These are phyloP conservation scores for Nymphalis c-album DNA, from an alignment of 2,888 invertebrate genomes.

Conservation along the genomic window DNA sequence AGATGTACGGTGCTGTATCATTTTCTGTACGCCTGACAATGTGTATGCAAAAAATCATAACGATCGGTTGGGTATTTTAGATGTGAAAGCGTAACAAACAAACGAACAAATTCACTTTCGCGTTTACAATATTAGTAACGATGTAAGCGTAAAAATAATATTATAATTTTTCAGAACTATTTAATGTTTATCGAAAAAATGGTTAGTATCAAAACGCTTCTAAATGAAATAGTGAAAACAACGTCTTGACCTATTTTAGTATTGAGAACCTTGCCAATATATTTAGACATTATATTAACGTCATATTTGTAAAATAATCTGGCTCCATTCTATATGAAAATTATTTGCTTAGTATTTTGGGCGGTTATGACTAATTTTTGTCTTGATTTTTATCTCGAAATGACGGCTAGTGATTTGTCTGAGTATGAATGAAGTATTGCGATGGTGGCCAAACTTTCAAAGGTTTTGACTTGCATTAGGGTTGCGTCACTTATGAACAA, in stretches of 20 bases:
- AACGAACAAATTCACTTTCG: too few species aligned
- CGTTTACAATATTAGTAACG: too few species aligned
- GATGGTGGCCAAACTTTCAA: constrained; percentile 58
- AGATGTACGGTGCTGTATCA: too few species aligned
- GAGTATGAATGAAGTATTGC: constrained; percentile 63
- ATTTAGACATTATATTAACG: constrained; percentile 11
- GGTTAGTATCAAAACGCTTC: too few species aligned
- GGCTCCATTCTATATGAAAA: not conserved
- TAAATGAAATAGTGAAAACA: constrained; percentile 13
- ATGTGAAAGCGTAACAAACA: too few species aligned
- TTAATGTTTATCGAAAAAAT: too few species aligned
- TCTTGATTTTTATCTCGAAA: constrained; percentile 51
- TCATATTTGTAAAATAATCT: not conserved
- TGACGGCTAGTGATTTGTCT: constrained; percentile 52
- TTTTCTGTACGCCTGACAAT: too few species aligned
- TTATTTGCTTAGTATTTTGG: not conserved
- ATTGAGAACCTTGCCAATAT: constrained; percentile 14
- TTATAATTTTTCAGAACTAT: too few species aligned
- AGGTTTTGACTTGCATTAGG: constrained; percentile 44
- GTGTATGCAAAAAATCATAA: too few species aligned
- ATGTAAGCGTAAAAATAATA: too few species aligned
- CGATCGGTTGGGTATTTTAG: too few species aligned
- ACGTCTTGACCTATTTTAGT: constrained; percentile 26
- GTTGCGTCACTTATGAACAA: constrained; percentile 8
- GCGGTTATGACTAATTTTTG: constrained; percentile 8